Percentiles rank a stretch among this genome's conserved stretches.
Conservation (phyloP, 2,888 invertebrate species). For the Xanthostigma xanthostigma region DNA sequence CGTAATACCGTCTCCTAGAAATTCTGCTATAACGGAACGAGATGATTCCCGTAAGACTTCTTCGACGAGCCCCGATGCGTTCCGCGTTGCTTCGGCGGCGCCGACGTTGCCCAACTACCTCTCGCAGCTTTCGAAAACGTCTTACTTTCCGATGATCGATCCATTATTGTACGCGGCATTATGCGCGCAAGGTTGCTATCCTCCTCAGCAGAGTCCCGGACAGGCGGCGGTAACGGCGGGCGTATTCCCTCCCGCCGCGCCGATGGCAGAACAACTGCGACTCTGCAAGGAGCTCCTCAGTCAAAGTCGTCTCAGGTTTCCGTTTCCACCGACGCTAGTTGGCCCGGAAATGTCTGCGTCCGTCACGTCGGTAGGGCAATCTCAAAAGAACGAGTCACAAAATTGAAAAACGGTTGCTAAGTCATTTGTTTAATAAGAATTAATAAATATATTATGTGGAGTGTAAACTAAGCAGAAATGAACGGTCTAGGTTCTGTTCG, state of each 20-base stretch:
- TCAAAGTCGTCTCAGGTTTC: conserved; percentile 22
- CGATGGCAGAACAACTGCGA: conserved; percentile 34
- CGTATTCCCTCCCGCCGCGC: conserved; percentile 29
- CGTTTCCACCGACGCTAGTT: conserved; percentile 23
- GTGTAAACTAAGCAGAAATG: too few relatives aligned
- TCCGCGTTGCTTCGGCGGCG: conserved; percentile 18
- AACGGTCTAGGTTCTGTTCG: too few relatives aligned
- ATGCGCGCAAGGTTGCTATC: conserved; percentile 27
- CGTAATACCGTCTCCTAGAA: conserved; percentile 8
- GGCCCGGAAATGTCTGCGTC: conserved; percentile 22
- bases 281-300: conserved; percentile 37
- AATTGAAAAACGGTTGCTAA: background rate
- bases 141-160: conserved; percentile 30
- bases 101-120: conserved; percentile 21
- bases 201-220: conserved; percentile 18
- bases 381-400: conserved; percentile 12
- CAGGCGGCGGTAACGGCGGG: conserved; percentile 20
- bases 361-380: conserved; percentile 26
- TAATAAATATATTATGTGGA: too few relatives aligned
- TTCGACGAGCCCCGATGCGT: conserved; percentile 19
- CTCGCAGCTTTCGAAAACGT: conserved; percentile 13
- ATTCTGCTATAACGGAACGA: background rate
- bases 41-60: too few relatives aligned
- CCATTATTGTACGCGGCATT: conserved; percentile 30
- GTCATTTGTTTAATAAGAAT: too few relatives aligned